These are phyloP conservation scores for Hirundichthys speculiger DNA, from an alignment of 2,113 vertebrate genomes.

Conservation along the genomic window DNA sequence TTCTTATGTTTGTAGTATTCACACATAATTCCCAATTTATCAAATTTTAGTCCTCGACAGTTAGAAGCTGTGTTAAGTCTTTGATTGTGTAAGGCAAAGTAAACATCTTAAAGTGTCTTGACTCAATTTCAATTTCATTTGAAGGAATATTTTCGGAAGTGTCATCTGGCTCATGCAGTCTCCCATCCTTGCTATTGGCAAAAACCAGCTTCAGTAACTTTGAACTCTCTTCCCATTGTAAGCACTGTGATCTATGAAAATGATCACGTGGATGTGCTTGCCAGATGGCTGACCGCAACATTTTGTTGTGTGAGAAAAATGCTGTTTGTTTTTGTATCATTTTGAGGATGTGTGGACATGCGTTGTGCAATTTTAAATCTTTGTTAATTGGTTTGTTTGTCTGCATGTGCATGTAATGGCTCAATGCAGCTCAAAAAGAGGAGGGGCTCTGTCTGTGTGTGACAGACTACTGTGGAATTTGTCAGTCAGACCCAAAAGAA, in stretches of 20 bases:
- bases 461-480: conserved; percentile 58
- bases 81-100: no score
- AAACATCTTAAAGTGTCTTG: no score
- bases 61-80: no score
- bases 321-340: conserved; percentile 12
- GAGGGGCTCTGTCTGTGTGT: conserved; percentile 48
- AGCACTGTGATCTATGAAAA: not conserved
- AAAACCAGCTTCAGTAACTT: no score
- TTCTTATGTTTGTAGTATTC: no score
- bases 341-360: not conserved
- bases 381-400: conserved; percentile 51
- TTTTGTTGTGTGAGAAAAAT: conserved; percentile 12
- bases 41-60: no score
- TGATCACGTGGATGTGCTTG: conserved; percentile 11
- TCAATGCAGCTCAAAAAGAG: conserved; percentile 39
- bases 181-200: no score
- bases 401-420: conserved; percentile 5
- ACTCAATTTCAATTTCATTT: no score
- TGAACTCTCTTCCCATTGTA: no score
- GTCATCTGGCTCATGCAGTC: no score
- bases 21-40: no score
- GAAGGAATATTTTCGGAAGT: no score
- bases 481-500: conserved; percentile 54
- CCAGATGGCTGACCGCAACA: conserved; percentile 1
- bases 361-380: conserved; percentile 53